Percentiles rank a stretch among this genome's conserved stretches.
Conservation (phyloP, 1,140 invertebrate genomes). For the Philotrypesis tridentata region DNA sequence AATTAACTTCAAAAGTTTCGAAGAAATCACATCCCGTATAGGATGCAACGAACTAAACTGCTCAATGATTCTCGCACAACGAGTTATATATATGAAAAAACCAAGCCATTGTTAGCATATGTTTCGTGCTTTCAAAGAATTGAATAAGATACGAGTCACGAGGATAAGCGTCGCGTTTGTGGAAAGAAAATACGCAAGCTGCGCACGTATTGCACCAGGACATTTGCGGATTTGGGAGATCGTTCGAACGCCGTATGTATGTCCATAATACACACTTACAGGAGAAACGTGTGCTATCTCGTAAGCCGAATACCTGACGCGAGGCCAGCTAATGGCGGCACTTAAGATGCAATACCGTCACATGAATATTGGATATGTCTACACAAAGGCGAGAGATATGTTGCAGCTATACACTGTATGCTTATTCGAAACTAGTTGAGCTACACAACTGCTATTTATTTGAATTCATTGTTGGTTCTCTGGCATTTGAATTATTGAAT, state of each 20-base stretch:
- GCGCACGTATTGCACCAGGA: not conserved
- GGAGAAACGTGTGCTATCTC: not conserved
- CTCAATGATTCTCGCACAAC: too few species aligned
- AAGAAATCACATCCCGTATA: too few species aligned
- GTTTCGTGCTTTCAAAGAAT: too few species aligned
- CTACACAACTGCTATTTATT: too few species aligned
- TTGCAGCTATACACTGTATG: too few species aligned
- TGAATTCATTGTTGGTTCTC: too few species aligned
- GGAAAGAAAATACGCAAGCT: not conserved
- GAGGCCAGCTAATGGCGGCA: slow-evolving; percentile 67
- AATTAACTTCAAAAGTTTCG: too few species aligned
- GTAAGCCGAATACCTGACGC: not conserved
- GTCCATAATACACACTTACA: not conserved
- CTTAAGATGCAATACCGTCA: slow-evolving; percentile 69
- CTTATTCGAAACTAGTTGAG: too few species aligned
- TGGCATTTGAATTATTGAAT: not conserved
- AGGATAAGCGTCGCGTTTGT: not conserved
- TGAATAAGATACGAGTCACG: too few species aligned
- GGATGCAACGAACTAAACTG: too few species aligned
- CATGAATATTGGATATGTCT: slow-evolving; percentile 69
- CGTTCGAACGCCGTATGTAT: not conserved
- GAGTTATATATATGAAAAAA: too few species aligned
- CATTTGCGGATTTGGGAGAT: not conserved
- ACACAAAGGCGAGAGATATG: not conserved
- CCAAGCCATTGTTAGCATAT: too few species aligned